Conservation (phyloP, 2,888 invertebrate species). For the Opisthograptis luteolata region DNA sequence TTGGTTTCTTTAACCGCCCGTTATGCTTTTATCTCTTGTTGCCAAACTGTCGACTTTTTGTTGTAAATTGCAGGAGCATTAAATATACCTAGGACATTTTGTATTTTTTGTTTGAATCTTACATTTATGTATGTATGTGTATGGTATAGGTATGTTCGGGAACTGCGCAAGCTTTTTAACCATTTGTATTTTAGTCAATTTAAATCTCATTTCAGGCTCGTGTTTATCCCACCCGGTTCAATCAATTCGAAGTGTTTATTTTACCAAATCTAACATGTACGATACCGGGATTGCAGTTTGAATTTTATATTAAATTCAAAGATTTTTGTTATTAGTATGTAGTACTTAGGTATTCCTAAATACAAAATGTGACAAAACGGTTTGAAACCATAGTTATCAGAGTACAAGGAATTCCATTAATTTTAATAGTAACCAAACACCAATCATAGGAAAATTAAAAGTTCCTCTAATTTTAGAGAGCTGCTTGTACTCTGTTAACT, state of each 20-base stretch:
- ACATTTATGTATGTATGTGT: not conserved
- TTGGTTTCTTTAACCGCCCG: conserved; percentile 25
- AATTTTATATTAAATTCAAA: not conserved
- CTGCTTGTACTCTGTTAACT: too few relatives aligned
- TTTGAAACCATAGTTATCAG: too few relatives aligned
- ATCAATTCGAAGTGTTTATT: conserved; percentile 11
- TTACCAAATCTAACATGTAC: conserved; percentile 8
- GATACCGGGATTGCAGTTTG: conserved; percentile 1
- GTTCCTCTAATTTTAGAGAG: too few relatives aligned
- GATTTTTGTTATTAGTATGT: not conserved
- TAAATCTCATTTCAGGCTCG: conserved; percentile 8
- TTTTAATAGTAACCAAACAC: too few relatives aligned
- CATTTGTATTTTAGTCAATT: conserved; percentile 2
- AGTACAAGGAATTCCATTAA: too few relatives aligned
- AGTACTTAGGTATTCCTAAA: too few relatives aligned
- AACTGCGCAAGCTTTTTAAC: too few relatives aligned
- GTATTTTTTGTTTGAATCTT: not conserved
- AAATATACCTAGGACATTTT: too few relatives aligned
- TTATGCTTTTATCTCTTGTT: too few relatives aligned
- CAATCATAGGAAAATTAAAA: too few relatives aligned
- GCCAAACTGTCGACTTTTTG: conserved; percentile 5
- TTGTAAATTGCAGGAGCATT: conserved; percentile 8
- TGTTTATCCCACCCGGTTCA: conserved; percentile 8
- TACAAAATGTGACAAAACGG: too few relatives aligned
- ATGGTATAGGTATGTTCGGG: not conserved